Conservation (phyloP, 1,140 invertebrate species). For the Bombus fervidus region DNA sequence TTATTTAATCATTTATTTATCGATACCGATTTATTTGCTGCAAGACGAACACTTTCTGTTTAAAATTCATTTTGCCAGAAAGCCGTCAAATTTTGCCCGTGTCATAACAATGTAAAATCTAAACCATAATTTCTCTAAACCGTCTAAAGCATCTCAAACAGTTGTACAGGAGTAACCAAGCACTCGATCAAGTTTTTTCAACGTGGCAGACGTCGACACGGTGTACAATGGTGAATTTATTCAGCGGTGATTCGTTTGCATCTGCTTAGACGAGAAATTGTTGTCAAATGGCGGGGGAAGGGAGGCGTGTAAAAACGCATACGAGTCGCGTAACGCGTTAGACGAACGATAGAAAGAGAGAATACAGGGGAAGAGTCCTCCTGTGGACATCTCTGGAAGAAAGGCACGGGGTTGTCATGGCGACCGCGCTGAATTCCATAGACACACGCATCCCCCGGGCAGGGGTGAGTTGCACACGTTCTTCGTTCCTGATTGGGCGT, state of each 20-base stretch:
- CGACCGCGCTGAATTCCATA: slow-evolving; percentile 79
- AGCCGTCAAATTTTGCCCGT: too few species aligned
- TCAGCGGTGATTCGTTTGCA: slow-evolving; percentile 18
- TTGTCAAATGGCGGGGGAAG: slow-evolving; percentile 19
- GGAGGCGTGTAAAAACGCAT: slow-evolving; percentile 23
- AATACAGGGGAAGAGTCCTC: slow-evolving; percentile 55
- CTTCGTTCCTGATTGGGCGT: slow-evolving; percentile 79
- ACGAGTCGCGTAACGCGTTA: slow-evolving; percentile 47
- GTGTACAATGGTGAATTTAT: slow-evolving; percentile 16
- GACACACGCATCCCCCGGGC: slow-evolving; percentile 66
- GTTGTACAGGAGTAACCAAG: background rate
- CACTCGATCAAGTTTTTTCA: background rate
- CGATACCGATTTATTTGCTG: too few species aligned
- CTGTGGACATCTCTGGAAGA: slow-evolving; percentile 69
- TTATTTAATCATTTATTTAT: too few species aligned
- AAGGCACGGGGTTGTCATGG: slow-evolving; percentile 78
- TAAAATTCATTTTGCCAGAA: too few species aligned
- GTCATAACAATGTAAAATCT: background rate
- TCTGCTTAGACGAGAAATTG: slow-evolving; percentile 39
- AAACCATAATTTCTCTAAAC: too few species aligned
- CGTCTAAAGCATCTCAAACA: background rate
- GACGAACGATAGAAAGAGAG: slow-evolving; percentile 51
- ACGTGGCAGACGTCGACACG: background rate
- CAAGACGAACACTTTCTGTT: too few species aligned
- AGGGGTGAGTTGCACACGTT: slow-evolving; percentile 72